Base-by-base conservation (phyloP, 2,888 invertebrate genomes). In the Rhagophthalmus giganteus region DNA sequence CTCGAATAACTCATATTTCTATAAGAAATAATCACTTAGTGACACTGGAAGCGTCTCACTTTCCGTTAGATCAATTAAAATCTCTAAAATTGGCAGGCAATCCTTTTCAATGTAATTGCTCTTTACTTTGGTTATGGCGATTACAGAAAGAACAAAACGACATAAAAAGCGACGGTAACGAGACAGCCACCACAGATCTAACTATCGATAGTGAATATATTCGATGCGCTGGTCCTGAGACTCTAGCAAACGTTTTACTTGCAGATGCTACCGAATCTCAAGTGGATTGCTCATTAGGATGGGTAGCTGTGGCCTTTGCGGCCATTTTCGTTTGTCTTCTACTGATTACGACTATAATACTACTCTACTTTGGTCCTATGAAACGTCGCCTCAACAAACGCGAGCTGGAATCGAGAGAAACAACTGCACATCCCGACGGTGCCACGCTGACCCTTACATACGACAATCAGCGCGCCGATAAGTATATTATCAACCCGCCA, bases 61-160 rank as follows among this genome's bases (percentile, higher is more conserved):
- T 90, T 66, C 91, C 90, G 16, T 81, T 91, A 63, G 90, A 92
- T 69, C 85, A 86, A 62, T 76, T 93, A 60, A 81, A 84, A 67
- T 82, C 82, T 51, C 77, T 93, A 20, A 83, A 86, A 59, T 79
- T 93, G 40, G 87, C 88, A 20, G 89, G 90, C 16, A 92, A 93
- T 76, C 91, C 91, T 0, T 79, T 93, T 56, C 81, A 84, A 52
- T 93, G 93, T 75, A 93, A 93, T 74, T 93, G 93, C 70, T 90
- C 91, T 38, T 76, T 93, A 51, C 79, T 88, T 54, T 93, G 93
- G 93, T 76, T 93, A 30, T 90, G 90, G 89, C 86, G 86, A 67
- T 78, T 91, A 32, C 79, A 79, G 27, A 73, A 76, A 41, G 65
- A 69, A 28, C 72, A 74, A 57, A 9, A 27, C 1, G 33, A 16